Conservation (phyloP, 2,113 vertebrate genomes). For the Trochalopteron elliotii region DNA sequence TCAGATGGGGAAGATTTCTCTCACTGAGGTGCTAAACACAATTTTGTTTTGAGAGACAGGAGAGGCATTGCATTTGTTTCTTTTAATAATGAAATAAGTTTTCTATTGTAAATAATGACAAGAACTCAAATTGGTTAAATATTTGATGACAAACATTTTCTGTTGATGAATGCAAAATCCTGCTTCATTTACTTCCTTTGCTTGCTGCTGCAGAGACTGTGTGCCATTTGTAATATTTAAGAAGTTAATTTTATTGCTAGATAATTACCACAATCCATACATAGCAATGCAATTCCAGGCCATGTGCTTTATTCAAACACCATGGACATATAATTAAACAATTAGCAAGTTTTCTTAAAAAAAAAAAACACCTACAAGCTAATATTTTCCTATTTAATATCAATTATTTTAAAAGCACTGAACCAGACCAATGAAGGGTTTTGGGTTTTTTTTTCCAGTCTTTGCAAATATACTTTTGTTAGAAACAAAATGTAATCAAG, state of each 20-base stretch:
- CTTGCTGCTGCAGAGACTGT: not conserved
- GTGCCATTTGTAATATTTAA: not conserved
- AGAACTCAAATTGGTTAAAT: not conserved
- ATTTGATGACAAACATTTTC: not conserved
- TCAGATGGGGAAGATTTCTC: not conserved
- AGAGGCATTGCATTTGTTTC: not conserved
- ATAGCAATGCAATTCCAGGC: not conserved
- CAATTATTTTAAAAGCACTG: not conserved
- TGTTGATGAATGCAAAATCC: slow-evolving; percentile 16
- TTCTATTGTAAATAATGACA: not conserved
- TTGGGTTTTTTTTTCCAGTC: not conserved
- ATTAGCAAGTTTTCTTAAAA: not conserved
- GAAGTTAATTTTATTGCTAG: slow-evolving; percentile 1
- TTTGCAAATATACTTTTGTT: not conserved
- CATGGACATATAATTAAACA: not conserved
- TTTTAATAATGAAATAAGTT: not conserved
- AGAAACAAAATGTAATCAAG: not conserved
- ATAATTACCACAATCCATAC: not conserved
- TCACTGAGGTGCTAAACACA: not conserved
- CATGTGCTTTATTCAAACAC: not conserved
- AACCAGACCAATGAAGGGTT: not conserved
- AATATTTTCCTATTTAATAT: not conserved
- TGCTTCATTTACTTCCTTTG: not conserved
- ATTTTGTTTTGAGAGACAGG: not conserved
- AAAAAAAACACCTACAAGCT: not conserved